Conservation (phyloP, 2,888 invertebrate species). For the Cephus nigrinus region DNA sequence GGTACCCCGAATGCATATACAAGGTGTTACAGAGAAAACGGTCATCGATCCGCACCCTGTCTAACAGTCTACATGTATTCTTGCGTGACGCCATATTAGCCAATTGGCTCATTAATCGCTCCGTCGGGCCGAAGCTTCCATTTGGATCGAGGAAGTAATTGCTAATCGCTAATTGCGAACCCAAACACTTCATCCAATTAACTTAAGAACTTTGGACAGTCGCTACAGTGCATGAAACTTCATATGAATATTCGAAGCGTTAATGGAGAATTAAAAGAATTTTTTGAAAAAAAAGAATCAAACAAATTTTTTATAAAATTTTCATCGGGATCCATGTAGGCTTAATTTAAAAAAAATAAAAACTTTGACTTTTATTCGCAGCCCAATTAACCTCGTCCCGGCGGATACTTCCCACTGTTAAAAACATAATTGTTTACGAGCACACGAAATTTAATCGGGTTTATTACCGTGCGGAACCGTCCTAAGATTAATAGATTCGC, state of each 20-base stretch:
- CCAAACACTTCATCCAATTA: slow-evolving; percentile 63
- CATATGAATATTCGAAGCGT: neutral
- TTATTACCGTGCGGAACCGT: slow-evolving; percentile 4
- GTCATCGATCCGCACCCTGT: neutral
- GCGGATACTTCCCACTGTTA: neutral
- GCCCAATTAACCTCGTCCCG: neutral
- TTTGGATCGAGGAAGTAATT: slow-evolving; percentile 53
- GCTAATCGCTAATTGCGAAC: slow-evolving; percentile 64
- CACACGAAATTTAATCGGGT: slow-evolving; percentile 5
- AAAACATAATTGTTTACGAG: slow-evolving; percentile 3
- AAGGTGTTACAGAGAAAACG: neutral
- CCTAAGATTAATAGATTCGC: slow-evolving; percentile 6
- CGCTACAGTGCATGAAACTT: slow-evolving; percentile 24
- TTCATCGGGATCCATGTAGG: neutral
- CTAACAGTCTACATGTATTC: slow-evolving; percentile 40
- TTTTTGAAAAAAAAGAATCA: neutral
- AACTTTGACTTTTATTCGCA: neutral
- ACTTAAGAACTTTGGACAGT: slow-evolving; percentile 27
- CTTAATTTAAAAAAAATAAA: neutral
- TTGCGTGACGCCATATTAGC: slow-evolving; percentile 65
- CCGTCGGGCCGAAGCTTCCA: slow-evolving; percentile 53
- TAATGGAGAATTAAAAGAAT: neutral
- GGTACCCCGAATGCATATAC: neutral
- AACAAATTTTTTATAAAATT: neutral
- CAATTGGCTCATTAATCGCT: slow-evolving; percentile 66